A percentile compares a stretch with the other conserved stretches of the same genome.
Evolutionary conservation across 92 coral and sea anemone genomes (phyloP).

Genomic region (Siderastrea radians): DNA sequence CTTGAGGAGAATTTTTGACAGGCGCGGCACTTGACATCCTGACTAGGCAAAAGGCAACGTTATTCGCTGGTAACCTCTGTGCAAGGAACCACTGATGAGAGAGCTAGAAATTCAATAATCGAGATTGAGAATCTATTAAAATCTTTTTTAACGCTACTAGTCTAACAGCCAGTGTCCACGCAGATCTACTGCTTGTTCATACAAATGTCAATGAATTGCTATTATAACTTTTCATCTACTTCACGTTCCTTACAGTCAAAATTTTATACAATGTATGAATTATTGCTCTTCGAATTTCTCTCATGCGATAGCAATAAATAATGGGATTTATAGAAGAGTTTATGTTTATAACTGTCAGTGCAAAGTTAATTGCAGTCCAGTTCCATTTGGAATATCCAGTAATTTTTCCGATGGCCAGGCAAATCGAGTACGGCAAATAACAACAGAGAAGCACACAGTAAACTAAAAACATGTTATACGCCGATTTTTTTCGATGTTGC

Average conservation of each 20-base stretch:
- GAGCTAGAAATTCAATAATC: too few species aligned
- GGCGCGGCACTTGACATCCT: too few species aligned
- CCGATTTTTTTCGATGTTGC: background rate
- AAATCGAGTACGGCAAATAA: constrained; percentile 34
- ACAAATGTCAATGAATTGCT: too few species aligned
- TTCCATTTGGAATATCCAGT: constrained; percentile 19
- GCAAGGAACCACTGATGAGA: too few species aligned
- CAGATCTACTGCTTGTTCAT: too few species aligned
- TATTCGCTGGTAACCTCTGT: too few species aligned
- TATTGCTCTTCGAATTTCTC: constrained; percentile 45
- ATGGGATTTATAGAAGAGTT: constrained; percentile 46
- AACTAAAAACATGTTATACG: constrained; percentile 36
- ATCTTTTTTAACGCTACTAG: too few species aligned
- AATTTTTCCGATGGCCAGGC: constrained; percentile 22
- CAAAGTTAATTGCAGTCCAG: constrained; percentile 19
- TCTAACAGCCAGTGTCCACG: too few species aligned
- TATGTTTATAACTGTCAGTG: constrained; percentile 30
- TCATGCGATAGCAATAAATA: constrained; percentile 53
- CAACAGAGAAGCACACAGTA: constrained; percentile 29
- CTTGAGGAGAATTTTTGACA: too few species aligned
- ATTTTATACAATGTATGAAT: constrained; percentile 7
- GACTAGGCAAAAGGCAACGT: too few species aligned
- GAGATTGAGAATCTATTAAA: too few species aligned
- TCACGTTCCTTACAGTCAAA: background rate
- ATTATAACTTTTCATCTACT: background rate